Evolutionary conservation across 2,113 vertebrate species (phyloP), one percentile per base, ranked within the genome.

Genomic region (Echinops telfairi): DNA sequence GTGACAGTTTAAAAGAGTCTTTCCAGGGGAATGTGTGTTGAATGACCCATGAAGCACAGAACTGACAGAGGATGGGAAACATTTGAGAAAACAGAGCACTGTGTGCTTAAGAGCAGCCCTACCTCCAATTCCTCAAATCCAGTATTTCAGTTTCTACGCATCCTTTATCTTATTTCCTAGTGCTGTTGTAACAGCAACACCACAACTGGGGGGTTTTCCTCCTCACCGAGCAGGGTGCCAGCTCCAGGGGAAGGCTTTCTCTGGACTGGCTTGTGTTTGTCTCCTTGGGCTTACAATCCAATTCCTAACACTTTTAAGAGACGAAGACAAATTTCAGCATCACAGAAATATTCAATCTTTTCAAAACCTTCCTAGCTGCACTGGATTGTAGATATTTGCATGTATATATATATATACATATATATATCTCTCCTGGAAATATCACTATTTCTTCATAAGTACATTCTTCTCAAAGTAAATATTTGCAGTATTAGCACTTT

Each of bases 31-130:
- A 92, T 95, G 78, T 53, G 47, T 97, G 95, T 89, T 94, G 94
- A 98, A 96, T 96, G 98, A 98, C 95, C 97, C 95, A 86, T 93
- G 84, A 96, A 95, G 97, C 97, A 97, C 83, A 96, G 95, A 95
- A 88, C 91, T 97, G 95, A 97, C 66, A 86, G 85, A 71, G 89
- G 73, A 91, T 95, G 96, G 97, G 95, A 98, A 97, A 97, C 91
- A 92, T 47, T 84, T 94, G 97, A 96, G 92, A 97, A 97, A 97
- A 96, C 85, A 97, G 92, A 97, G 75, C 27, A 95, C 40, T 43
- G 90, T 95, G 87, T 64, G 47, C 47, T 53, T 53, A 53, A 53
- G 47, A 53, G 47, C 47, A 88, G 92, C 19, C 17, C 40, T 88
- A 96, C 93, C 79, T 73, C 85, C 29, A 94, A 90, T 93, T 97